Evolutionary conservation across 1,140 invertebrate species (phyloP), one percentile per base, ranked within the genome.

Genomic region (Drosophila equinoxialis): DNA sequence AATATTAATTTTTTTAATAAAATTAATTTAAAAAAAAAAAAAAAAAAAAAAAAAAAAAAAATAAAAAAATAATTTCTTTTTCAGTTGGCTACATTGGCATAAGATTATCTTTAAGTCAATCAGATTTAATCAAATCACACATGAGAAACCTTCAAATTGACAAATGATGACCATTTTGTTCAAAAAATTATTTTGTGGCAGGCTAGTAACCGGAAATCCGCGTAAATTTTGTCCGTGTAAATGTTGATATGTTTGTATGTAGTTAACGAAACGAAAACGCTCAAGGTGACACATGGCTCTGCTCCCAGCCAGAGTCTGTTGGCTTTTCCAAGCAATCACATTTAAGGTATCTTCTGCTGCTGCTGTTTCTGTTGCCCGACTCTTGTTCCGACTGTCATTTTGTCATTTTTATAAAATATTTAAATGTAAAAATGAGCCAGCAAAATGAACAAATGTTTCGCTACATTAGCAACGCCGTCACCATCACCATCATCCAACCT

Each of bases 381-480:
- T 30, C 30, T 6, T 10, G 10, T 65, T 37, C 39, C 48, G 37
- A 59, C 39, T 64, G 65, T 74, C 69, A 65, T 72, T 79, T 67
- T 76, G 75, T 68, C 72, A 66, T 65, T 79, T 84, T 83, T 77
- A 84, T 84, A 83, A 83, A 84, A 84, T 84, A 84, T 84, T 84
- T 77, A 84, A 83, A 84, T 83, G 72, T 70, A 73, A 83, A 79
- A 83, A 65, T 83, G 73, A 83, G 71, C 77, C 59, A 41, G 59
- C 37, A 63, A 73, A 71, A 63, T 71, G 68, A 60, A 71, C 48
- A 59, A 71, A 66, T 72, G 72, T 74, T 60, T 64, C 72, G 72
- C 69, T 65, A 72, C 72, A 74, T 72, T 72, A 76, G 73, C 73
- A 66, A 45, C 45, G 59, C 39, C 54, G 51, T 54, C 26, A 30